Percentiles rank a stretch among this genome's conserved stretches.
These are phyloP conservation scores for Drosophila kambysellisi DNA, from an alignment of 2,888 invertebrate genomes.

Conservation along the genomic window DNA sequence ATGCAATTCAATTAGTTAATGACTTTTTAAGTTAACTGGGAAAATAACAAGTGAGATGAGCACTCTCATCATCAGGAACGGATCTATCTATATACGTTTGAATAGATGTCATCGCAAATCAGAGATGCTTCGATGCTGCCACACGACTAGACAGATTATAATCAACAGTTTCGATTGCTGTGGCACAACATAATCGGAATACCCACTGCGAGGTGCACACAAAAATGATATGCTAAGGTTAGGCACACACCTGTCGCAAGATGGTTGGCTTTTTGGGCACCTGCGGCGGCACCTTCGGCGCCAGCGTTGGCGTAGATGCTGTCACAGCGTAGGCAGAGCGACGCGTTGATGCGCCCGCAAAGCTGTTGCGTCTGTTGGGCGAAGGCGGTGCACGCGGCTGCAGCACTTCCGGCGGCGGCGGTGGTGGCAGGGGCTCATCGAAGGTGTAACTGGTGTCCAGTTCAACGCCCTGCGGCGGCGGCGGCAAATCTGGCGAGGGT, in stretches of 20 bases:
- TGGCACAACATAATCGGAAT: not conserved
- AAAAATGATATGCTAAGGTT: slow-evolving; percentile 1
- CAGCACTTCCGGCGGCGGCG: slow-evolving; percentile 85
- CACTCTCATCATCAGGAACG: not conserved
- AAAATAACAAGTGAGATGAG: not conserved
- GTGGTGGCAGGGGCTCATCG: slow-evolving; percentile 85
- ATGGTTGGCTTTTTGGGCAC: slow-evolving; percentile 84
- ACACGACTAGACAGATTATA: not conserved
- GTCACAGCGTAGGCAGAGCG: slow-evolving; percentile 67
- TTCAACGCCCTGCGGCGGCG: slow-evolving; percentile 83
- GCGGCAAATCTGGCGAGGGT: slow-evolving; percentile 85
- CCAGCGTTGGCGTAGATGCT: slow-evolving; percentile 58
- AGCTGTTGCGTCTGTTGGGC: slow-evolving; percentile 85
- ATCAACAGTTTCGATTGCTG: not conserved
- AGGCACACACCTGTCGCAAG: slow-evolving; percentile 78
- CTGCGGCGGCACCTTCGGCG: slow-evolving; percentile 84
- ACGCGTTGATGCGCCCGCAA: slow-evolving; percentile 84
- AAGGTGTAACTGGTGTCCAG: slow-evolving; percentile 79
- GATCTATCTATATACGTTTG: not conserved
- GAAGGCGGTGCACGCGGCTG: slow-evolving; percentile 80
- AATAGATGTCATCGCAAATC: not conserved
- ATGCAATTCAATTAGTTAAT: not conserved
- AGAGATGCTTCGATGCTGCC: not conserved
- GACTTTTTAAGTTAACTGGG: not conserved
- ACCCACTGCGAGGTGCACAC: not conserved